Conservation (phyloP, 2,888 invertebrate genomes). For the Buathra laborator region DNA sequence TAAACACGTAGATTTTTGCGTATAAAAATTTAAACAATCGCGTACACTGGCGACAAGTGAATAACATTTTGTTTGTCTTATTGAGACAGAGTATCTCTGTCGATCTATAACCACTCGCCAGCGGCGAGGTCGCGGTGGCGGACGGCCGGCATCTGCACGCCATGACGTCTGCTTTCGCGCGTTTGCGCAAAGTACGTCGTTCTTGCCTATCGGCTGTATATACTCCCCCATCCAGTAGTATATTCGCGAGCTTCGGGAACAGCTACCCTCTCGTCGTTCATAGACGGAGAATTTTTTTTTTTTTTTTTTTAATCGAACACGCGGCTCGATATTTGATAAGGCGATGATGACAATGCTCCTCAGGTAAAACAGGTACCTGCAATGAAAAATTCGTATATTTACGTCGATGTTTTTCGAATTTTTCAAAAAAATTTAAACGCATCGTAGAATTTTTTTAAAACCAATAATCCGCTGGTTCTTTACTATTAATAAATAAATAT, state of each 20-base stretch:
- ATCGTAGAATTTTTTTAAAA: too few relatives aligned
- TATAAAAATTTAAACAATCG: constrained; percentile 6
- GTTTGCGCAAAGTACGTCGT: constrained; percentile 59
- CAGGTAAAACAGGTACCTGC: too few relatives aligned
- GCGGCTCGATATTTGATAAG: background rate
- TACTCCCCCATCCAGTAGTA: background rate
- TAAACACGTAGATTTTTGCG: background rate
- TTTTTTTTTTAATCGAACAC: background rate
- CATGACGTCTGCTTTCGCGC: constrained; percentile 55
- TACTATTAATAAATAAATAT: too few relatives aligned
- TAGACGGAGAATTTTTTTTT: background rate
- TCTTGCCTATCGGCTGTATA: background rate
- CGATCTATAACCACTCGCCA: constrained; percentile 46
- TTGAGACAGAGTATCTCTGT: constrained; percentile 10
- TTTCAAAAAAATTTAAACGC: too few relatives aligned
- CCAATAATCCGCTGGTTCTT: too few relatives aligned
- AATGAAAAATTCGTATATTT: too few relatives aligned
- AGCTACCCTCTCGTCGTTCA: background rate
- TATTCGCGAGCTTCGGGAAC: background rate
- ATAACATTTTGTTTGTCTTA: constrained; percentile 38
- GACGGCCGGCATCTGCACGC: constrained; percentile 40
- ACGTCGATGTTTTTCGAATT: too few relatives aligned
- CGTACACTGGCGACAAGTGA: constrained; percentile 19
- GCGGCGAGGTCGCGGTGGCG: constrained; percentile 38
- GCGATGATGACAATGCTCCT: background rate